Percentiles rank a stretch among this genome's conserved stretches.
Conservation (phyloP, 2,113 vertebrate species). For the Pterocles gutturalis region DNA sequence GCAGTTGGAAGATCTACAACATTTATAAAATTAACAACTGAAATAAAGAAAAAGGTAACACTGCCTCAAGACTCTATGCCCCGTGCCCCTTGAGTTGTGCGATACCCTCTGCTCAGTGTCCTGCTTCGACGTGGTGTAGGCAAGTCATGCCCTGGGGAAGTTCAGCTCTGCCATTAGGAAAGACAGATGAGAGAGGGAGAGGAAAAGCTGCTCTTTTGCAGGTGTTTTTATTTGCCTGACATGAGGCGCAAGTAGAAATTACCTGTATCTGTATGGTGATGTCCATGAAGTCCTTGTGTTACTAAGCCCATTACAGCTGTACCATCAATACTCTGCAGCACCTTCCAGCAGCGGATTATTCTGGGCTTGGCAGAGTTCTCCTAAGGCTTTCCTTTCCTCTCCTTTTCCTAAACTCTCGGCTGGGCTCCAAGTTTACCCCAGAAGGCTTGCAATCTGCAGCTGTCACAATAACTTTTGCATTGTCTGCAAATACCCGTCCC, state of each 20-base stretch:
- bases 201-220: neutral
- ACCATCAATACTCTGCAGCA: neutral
- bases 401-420: neutral
- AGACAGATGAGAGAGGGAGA: neutral
- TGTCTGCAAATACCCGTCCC: conserved; percentile 40
- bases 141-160: neutral
- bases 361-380: neutral
- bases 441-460: conserved; percentile 39
- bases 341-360: neutral
- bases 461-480: conserved; percentile 42
- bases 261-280: neutral
- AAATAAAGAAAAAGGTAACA: neutral
- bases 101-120: neutral
- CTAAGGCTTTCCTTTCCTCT: neutral
- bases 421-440: conserved; percentile 11
- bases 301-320: neutral
- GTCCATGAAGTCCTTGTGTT: neutral
- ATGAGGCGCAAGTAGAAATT: neutral
- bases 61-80: neutral
- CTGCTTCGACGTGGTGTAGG: neutral
- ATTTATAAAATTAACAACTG: neutral
- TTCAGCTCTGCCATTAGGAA: neutral
- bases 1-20: neutral
- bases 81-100: fast-evolving
- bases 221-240: neutral